Conservation (phyloP, 2,113 vertebrate species). For the Axis porcinus region DNA sequence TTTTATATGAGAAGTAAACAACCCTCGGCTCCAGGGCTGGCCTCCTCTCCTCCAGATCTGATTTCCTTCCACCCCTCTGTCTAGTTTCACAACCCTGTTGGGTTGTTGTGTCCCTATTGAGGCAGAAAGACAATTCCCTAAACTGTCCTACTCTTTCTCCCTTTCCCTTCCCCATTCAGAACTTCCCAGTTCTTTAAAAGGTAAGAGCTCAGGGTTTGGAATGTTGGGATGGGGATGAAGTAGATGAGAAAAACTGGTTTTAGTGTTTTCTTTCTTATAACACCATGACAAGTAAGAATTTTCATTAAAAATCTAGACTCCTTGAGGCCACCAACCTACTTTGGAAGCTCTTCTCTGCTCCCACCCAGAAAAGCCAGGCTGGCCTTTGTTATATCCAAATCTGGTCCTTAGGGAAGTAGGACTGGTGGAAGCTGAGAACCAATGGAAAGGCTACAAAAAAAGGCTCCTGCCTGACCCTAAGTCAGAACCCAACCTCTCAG, state of each 20-base stretch:
- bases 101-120: neutral
- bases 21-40: conserved; percentile 67
- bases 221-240: neutral
- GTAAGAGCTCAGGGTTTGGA: neutral
- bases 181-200: neutral
- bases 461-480: neutral
- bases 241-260: neutral
- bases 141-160: neutral
- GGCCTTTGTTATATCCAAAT: neutral
- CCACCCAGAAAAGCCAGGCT: neutral
- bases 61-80: conserved; percentile 44
- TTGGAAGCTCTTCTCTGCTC: neutral
- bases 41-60: conserved; percentile 31
- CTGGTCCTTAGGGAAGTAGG: neutral
- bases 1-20: conserved; percentile 81
- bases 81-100: neutral
- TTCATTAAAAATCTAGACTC: neutral
- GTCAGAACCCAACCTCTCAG: neutral
- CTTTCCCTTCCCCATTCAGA: neutral
- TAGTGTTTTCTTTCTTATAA: conserved; percentile 7
- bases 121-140: neutral
- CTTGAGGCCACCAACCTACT: neutral
- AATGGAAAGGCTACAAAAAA: neutral
- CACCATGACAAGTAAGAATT: neutral
- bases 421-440: neutral